Evolutionary conservation across 64 coral and sea anemone species (phyloP).

Genomic region (Dendronephthya gigantea): DNA sequence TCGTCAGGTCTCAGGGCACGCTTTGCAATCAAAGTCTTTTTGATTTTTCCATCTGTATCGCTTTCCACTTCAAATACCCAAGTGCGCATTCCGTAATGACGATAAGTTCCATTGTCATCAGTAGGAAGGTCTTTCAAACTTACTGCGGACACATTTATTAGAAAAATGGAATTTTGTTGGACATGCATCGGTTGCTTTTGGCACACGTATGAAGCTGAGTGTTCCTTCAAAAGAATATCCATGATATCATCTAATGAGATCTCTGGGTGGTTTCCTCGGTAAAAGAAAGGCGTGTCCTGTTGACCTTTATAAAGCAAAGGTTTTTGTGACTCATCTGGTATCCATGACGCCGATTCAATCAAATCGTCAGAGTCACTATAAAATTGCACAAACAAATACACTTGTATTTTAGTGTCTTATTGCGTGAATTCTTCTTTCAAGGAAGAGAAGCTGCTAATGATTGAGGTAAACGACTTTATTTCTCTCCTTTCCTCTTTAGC

Average conservation of each 20-base stretch:
- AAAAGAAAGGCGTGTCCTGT: slow-evolving; percentile 26
- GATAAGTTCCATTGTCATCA: no score
- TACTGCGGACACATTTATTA: slow-evolving; percentile 42
- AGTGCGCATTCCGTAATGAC: no score
- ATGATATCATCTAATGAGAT: slow-evolving; percentile 46
- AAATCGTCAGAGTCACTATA: neutral
- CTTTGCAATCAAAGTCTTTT: no score
- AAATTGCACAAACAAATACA: neutral
- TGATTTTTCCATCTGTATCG: no score
- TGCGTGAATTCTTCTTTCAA: no score
- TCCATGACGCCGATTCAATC: neutral
- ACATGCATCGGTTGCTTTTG: slow-evolving; percentile 49
- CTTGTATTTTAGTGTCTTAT: neutral
- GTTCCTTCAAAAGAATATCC: slow-evolving; percentile 48
- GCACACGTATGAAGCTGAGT: slow-evolving; percentile 35
- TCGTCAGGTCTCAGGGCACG: no score
- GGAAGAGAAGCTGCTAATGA: no score
- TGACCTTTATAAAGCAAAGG: slow-evolving; percentile 44
- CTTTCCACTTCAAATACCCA: no score
- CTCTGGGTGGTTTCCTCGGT: slow-evolving; percentile 39
- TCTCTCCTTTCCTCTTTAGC: no score
- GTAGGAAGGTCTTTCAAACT: no score
- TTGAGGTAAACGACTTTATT: no score
- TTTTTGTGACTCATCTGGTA: slow-evolving; percentile 21
- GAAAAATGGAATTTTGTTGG: slow-evolving; percentile 52